Evolutionary conservation across 2,797 vertebrate species (phyloP).

Genomic region (Aplochiton taeniatus): DNA sequence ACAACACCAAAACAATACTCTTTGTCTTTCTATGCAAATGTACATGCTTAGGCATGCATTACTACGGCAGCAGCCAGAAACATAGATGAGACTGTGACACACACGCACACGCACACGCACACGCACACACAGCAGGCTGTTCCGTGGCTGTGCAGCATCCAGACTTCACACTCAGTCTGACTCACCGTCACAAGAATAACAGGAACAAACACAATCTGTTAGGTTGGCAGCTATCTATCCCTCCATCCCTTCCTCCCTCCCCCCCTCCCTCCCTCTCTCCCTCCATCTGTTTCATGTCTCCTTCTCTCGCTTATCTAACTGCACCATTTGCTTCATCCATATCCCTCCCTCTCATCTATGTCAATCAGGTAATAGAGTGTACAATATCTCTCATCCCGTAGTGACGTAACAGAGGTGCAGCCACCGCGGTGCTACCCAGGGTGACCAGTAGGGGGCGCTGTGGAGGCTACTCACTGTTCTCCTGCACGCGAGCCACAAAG

Average conservation of each 20-base stretch:
- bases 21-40: neutral
- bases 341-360: too few species aligned
- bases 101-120: neutral
- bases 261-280: too few species aligned
- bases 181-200: neutral
- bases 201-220: neutral
- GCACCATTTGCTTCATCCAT: too few species aligned
- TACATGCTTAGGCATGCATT: neutral
- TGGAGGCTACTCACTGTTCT: constrained; percentile 89
- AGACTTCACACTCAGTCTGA: constrained; percentile 7
- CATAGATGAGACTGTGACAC: neutral
- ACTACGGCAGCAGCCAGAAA: too few species aligned
- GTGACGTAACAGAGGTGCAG: neutral
- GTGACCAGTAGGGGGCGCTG: constrained; percentile 5
- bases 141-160: too few species aligned
- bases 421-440: constrained; percentile 8
- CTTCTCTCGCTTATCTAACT: too few species aligned
- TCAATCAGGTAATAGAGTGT: too few species aligned
- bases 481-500: constrained; percentile 97
- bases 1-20: too few species aligned
- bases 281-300: too few species aligned
- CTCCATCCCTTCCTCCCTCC: too few species aligned
- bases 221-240: too few species aligned
- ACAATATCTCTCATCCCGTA: too few species aligned
- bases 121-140: neutral